Evolutionary conservation across 2,888 invertebrate genomes (phyloP).

Genomic region (Coelinius sp.): DNA sequence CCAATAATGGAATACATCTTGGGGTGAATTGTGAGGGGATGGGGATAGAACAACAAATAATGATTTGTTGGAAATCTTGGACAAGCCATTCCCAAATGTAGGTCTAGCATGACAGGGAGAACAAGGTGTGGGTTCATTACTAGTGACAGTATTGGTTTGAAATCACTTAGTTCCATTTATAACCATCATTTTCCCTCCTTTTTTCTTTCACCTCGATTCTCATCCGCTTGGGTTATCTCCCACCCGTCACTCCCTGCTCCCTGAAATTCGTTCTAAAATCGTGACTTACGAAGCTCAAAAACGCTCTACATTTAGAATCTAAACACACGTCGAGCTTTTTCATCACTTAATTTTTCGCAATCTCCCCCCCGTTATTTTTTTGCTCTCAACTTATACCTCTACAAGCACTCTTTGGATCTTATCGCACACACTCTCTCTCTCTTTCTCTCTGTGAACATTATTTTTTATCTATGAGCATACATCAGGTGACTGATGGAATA

Average conservation of each 20-base stretch:
- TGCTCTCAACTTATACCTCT: slow-evolving; percentile 10
- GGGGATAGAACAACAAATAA: background rate
- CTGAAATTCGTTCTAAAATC: slow-evolving; percentile 10
- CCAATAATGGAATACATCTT: background rate
- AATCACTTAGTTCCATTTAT: slow-evolving; percentile 44
- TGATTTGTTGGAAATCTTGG: background rate
- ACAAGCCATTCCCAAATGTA: background rate
- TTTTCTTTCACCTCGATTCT: slow-evolving; percentile 34
- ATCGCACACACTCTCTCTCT: too few relatives aligned
- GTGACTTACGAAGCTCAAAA: slow-evolving; percentile 35
- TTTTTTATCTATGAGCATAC: slow-evolving; percentile 38
- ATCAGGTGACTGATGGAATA: slow-evolving; percentile 45
- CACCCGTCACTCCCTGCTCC: slow-evolving; percentile 6
- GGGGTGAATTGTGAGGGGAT: background rate
- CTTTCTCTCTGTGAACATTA: slow-evolving; percentile 38
- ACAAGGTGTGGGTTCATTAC: background rate
- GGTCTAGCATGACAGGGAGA: background rate
- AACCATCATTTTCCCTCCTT: slow-evolving; percentile 30
- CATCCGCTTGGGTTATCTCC: slow-evolving; percentile 2
- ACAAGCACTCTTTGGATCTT: slow-evolving; percentile 10
- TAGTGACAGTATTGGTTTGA: slow-evolving; percentile 43
- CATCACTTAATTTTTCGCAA: slow-evolving; percentile 14
- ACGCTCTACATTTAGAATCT: slow-evolving; percentile 48
- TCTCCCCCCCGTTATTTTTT: too few relatives aligned
- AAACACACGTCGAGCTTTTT: slow-evolving; percentile 34